Conservation (phyloP, 2,797 vertebrate species). For the Oryzias sinensis region DNA sequence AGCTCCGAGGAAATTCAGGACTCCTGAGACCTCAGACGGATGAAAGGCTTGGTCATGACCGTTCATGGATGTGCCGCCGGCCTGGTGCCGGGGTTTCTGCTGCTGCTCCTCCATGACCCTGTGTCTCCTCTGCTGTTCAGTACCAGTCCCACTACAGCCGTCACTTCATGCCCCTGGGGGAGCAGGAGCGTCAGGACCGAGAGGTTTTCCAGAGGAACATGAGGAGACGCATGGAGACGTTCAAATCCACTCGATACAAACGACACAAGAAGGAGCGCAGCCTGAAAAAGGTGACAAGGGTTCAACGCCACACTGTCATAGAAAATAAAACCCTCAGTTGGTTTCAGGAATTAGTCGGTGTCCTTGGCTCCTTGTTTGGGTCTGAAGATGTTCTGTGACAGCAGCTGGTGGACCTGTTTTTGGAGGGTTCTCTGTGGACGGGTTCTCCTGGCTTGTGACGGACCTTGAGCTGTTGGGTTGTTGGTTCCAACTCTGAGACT, state of each 20-base stretch:
- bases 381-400: too few species aligned
- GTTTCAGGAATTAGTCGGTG: too few species aligned
- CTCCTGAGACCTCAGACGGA: background rate
- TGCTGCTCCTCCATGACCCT: background rate
- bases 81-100: background rate
- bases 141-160: conserved; percentile 95
- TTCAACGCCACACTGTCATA: too few species aligned
- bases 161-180: conserved; percentile 91
- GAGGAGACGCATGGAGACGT: conserved; percentile 92
- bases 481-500: too few species aligned
- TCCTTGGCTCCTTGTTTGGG: too few species aligned
- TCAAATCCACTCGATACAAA: conserved; percentile 91
- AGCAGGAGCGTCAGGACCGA: conserved; percentile 91
- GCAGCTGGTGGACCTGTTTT: too few species aligned
- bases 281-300: conserved; percentile 84
- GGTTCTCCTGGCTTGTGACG: too few species aligned
- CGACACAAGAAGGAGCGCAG: conserved; percentile 88
- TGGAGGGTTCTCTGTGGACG: too few species aligned
- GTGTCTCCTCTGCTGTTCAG: conserved; percentile 55
- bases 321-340: too few species aligned
- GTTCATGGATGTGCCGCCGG: too few species aligned
- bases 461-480: too few species aligned
- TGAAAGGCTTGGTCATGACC: too few species aligned
- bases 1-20: background rate
- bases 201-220: conserved; percentile 97